Conservation (phyloP, 2,113 vertebrate species). For the Cephalopholis sonnerati region DNA sequence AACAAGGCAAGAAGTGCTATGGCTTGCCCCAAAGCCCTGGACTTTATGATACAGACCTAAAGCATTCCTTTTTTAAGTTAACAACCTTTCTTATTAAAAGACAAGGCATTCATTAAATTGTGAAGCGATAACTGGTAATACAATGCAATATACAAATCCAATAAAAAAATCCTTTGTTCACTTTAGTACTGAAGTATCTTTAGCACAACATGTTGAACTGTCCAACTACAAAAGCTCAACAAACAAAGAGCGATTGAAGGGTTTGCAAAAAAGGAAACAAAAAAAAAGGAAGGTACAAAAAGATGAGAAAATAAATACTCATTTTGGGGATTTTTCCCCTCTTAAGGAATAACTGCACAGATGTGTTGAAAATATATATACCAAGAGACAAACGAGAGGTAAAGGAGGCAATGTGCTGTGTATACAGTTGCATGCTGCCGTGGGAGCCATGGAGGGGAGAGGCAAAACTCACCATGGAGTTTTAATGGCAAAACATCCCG, state of each 20-base stretch:
- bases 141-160: background rate
- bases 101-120: background rate
- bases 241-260: conserved; percentile 9
- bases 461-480: conserved; percentile 99
- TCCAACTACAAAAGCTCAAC: conserved; percentile 13
- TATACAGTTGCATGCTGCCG: conserved; percentile 70
- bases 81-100: background rate
- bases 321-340: conserved; percentile 37
- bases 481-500: conserved; percentile 99
- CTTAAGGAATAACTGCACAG: conserved; percentile 55
- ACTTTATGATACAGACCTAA: background rate
- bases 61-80: background rate
- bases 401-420: conserved; percentile 64
- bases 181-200: background rate
- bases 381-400: conserved; percentile 72
- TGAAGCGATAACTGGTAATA: background rate
- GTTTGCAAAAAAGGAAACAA: conserved; percentile 5
- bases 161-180: background rate
- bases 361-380: conserved; percentile 68
- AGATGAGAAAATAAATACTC: conserved; percentile 48
- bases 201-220: conserved; percentile 18
- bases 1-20: conserved; percentile 36
- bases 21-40: background rate
- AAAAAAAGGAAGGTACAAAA: conserved; percentile 9
- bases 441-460: conserved; percentile 78